phyloP scores from a whole-genome alignment of 2,888 invertebrate species.

The Archips xylosteana region DNA sequence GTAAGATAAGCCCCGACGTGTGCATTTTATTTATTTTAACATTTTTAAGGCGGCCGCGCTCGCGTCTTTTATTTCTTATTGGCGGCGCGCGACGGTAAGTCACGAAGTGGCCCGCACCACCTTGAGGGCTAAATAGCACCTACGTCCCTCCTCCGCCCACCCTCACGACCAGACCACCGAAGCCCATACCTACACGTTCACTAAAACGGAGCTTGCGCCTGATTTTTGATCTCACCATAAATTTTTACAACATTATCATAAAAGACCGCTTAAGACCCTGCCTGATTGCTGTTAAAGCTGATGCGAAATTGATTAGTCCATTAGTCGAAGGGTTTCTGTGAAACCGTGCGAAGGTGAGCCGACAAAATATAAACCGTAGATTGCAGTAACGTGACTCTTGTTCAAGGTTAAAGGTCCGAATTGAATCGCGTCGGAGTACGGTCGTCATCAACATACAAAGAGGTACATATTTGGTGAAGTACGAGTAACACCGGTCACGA shows the following conservation, averaged over 20 bases:
- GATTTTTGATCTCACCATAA: constrained; percentile 31
- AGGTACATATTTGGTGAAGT: constrained; percentile 32
- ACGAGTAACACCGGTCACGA: constrained; percentile 28
- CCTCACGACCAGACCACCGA: constrained; percentile 31
- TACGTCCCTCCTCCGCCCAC: constrained; percentile 56
- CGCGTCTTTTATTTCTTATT: constrained; percentile 69
- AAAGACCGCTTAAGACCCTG: constrained; percentile 32
- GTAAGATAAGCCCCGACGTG: constrained; percentile 80
- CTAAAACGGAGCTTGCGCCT: constrained; percentile 9
- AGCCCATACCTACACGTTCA: constrained; percentile 20
- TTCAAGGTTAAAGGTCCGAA: constrained; percentile 6
- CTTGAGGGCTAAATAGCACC: constrained; percentile 84
- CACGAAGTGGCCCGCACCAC: constrained; percentile 78
- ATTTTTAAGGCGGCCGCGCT: constrained; percentile 76
- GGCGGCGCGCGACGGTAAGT: constrained; percentile 76
- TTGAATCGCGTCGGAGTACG: constrained; percentile 2
- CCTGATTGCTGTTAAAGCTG: constrained; percentile 38
- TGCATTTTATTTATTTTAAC: constrained; percentile 85
- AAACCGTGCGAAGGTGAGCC: constrained; percentile 26
- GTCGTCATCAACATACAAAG: constrained; percentile 10
- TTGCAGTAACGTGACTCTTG: neutral
- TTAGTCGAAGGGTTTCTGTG: constrained; percentile 31
- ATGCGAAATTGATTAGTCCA: constrained; percentile 41
- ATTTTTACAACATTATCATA: constrained; percentile 39
- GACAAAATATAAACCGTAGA: constrained; percentile 10